Percentiles rank a stretch among this genome's conserved stretches.
Evolutionary conservation across 2,797 vertebrate species (phyloP).

Genomic region (Falco biarmicus): DNA sequence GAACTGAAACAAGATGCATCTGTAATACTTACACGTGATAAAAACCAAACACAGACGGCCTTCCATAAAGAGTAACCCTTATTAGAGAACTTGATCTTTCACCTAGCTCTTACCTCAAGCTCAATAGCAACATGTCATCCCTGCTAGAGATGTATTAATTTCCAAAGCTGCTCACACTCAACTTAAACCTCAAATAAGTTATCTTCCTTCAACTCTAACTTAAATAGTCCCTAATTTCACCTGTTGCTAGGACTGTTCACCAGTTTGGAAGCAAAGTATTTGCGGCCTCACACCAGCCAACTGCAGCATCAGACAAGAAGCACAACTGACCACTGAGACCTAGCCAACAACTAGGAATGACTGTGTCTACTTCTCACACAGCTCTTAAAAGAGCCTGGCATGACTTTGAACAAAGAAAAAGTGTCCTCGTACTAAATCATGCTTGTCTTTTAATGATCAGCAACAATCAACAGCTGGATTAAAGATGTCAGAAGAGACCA

Average conservation of each 20-base stretch:
- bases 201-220: not conserved
- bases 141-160: not conserved
- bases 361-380: not conserved
- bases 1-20: not conserved
- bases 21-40: fast-evolving
- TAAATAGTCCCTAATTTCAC: not conserved
- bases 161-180: not conserved
- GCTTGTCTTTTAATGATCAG: not conserved
- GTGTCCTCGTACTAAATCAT: not conserved
- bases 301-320: not conserved
- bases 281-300: not conserved
- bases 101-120: not conserved
- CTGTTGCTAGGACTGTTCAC: not conserved
- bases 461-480: not conserved
- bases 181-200: not conserved
- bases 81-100: not conserved
- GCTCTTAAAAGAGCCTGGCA: not conserved
- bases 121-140: not conserved
- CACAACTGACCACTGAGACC: not conserved
- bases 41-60: not conserved
- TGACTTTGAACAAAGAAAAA: not conserved
- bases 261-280: not conserved
- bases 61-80: not conserved
- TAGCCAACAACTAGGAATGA: not conserved
- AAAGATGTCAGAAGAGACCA: not conserved